Evolutionary conservation across 1,140 invertebrate genomes (phyloP), one percentile per base, ranked within the genome.

Genomic region (Pristionchus pacificus): DNA sequence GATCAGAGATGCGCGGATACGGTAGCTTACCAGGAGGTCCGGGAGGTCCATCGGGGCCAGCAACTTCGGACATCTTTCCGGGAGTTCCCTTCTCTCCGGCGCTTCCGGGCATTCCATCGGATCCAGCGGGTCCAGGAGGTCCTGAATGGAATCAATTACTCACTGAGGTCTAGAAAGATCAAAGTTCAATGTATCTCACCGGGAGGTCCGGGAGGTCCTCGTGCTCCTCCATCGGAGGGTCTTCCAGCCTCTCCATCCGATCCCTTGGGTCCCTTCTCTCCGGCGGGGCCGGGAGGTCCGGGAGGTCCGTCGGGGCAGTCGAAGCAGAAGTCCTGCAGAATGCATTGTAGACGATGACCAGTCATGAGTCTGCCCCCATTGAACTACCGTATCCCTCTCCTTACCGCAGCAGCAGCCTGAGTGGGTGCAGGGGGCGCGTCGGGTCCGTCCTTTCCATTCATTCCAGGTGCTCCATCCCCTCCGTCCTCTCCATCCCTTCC

Each of bases 401-500:
- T 49, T 31, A 69, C 30, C 29, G 33, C 27, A 31, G 69, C 57
- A 28, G 69, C 64, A 15, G 55, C 55, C 24, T 67, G 70, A 68
- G 70, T 74, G 29, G 70, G 33, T 30, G 71, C 65, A n/a, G 65
- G 27, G 33, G 72, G 72, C 28, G 61, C 72, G 58, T 69, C 68
- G 49, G 72, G 68, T 38, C 74, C 74, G 49, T 72, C 64, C 58
- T 72, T 74, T 74, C 69, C 69, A 19, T 60, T 60, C 27, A 29
- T 30, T 38, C 74, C 74, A 24, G 72, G 33, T 25, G 64, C 68
- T 24, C 74, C 74, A 68, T 72, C 74, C 57, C 63, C 69, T 74
- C 74, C 74, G 62, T 67, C 65, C 58, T 72, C 69, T 69, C 74
- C 74, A 62, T 75, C 74, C 32, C 57, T 62, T 75, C 74, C 74